Evolutionary conservation across 92 coral and sea anemone species (phyloP).

Genomic region (Scolanthus callimorphus): DNA sequence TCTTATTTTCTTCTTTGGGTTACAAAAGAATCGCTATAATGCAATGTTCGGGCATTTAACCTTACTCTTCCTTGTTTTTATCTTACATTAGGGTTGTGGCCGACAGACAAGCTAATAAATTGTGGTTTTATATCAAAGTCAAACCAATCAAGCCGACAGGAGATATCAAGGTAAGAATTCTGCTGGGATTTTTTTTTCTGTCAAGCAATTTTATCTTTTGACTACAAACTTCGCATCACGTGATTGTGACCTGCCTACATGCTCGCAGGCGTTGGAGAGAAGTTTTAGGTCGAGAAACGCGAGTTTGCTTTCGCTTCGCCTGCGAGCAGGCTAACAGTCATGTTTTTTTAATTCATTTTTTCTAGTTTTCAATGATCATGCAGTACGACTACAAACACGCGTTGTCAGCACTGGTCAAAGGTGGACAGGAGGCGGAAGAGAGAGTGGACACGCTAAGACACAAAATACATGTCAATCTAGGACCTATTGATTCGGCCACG

Average conservation of each 20-base stretch:
- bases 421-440: conserved; percentile 78
- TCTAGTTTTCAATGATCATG: conserved; percentile 82
- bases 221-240: no score
- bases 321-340: no score
- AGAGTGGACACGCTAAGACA: conserved; percentile 63
- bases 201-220: no score
- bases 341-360: not conserved
- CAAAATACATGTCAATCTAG: conserved; percentile 78
- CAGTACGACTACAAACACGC: conserved; percentile 94
- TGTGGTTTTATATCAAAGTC: conserved; percentile 89
- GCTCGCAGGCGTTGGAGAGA: no score
- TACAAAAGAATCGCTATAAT: no score
- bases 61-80: no score
- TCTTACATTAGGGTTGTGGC: conserved; percentile 88
- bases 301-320: no score
- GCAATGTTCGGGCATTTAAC: no score
- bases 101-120: conserved; percentile 84
- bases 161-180: conserved; percentile 86
- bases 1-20: no score
- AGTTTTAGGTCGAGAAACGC: no score
- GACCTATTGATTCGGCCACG: conserved; percentile 52
- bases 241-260: no score
- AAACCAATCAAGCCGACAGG: conserved; percentile 74
- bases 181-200: no score
- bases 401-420: conserved; percentile 69